A percentile compares a stretch with the other conserved stretches of the same genome.
Evolutionary conservation across 2,113 vertebrate species (phyloP).

Genomic region (Saccopteryx leptura): DNA sequence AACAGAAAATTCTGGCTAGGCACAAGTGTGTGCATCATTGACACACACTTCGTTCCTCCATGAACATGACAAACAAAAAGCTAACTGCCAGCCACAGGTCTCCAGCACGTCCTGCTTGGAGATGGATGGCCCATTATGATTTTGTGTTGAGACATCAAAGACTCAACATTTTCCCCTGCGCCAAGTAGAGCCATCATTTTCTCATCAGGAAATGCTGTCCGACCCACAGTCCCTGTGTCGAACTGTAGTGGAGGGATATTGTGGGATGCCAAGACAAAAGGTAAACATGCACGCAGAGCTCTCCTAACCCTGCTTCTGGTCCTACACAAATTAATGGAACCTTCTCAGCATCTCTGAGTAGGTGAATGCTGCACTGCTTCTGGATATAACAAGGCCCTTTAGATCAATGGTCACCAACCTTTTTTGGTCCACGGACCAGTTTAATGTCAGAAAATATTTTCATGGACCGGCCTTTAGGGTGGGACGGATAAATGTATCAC

Average conservation of each 20-base stretch:
- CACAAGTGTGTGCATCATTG: not conserved
- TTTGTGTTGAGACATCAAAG: not conserved
- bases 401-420: too few species aligned
- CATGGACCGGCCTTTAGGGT: too few species aligned
- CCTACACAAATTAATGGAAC: not conserved
- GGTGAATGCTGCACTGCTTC: rapidly evolving
- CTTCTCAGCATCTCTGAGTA: too few species aligned
- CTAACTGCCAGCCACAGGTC: not conserved
- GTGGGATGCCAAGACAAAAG: not conserved
- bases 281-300: rapidly evolving
- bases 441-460: too few species aligned
- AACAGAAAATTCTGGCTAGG: not conserved
- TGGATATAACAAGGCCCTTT: not conserved
- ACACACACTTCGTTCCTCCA: not conserved
- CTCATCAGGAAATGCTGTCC: not conserved
- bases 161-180: not conserved
- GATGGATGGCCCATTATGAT: not conserved
- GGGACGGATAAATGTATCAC: too few species aligned
- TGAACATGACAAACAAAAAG: not conserved
- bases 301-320: not conserved
- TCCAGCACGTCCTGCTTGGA: not conserved
- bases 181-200: not conserved
- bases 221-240: not conserved
- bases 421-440: too few species aligned
- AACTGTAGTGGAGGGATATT: not conserved